Evolutionary conservation across 2,888 invertebrate species (phyloP).

Genomic region (Drosophila birchii): DNA sequence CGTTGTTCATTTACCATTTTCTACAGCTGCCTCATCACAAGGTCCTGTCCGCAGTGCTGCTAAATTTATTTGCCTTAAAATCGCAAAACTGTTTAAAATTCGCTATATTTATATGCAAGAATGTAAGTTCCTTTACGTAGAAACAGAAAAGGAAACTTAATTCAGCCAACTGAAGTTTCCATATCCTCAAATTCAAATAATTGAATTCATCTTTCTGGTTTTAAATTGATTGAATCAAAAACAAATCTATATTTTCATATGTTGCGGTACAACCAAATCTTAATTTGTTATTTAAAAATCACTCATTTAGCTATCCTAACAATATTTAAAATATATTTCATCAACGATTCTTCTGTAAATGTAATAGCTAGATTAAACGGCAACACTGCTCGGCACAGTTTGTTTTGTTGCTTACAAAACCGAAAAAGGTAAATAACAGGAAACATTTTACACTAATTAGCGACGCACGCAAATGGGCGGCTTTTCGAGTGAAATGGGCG

Average conservation of each 20-base stretch:
- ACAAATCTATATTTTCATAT: not conserved
- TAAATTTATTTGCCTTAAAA: not conserved
- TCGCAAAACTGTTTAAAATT: not conserved
- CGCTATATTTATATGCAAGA: not conserved
- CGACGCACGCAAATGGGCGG: constrained; percentile 75
- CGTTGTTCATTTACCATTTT: constrained; percentile 63
- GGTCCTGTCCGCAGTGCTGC: not conserved
- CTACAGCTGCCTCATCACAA: constrained; percentile 1
- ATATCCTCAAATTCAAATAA: not conserved
- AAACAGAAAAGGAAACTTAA: not conserved
- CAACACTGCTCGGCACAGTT: constrained; percentile 42
- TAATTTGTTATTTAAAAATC: not conserved
- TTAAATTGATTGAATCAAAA: not conserved
- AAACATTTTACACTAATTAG: constrained; percentile 80
- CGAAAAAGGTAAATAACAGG: constrained; percentile 80
- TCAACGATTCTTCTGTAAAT: not conserved
- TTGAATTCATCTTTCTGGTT: not conserved
- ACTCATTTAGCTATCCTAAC: not conserved
- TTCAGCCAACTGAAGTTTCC: not conserved
- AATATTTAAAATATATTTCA: not conserved
- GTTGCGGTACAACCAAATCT: no score
- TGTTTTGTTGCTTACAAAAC: constrained; percentile 64
- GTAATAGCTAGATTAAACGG: constrained; percentile 5
- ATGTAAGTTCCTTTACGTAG: no score
- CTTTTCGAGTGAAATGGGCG: constrained; percentile 29